These are phyloP conservation scores for Agriopis leucophaearia DNA, from an alignment of 2,888 invertebrate species.

Conservation along the genomic window DNA sequence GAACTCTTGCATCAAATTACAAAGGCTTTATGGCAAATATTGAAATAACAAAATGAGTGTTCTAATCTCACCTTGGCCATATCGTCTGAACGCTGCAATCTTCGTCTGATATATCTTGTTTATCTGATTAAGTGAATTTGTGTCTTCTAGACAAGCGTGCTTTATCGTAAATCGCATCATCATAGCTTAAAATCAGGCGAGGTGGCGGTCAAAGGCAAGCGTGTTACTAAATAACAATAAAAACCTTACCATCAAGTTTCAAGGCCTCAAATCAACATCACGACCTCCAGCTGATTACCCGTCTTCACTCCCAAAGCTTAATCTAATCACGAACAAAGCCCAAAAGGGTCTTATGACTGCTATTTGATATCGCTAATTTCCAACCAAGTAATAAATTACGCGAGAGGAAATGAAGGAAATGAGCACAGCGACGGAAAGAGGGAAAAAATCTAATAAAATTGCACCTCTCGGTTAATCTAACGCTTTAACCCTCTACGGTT, in stretches of 20 bases:
- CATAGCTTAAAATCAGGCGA: not conserved
- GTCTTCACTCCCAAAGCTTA: conserved; percentile 49
- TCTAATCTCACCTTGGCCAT: no score
- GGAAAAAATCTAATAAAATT: conserved; percentile 84
- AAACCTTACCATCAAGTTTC: not conserved
- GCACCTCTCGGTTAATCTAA: conserved; percentile 80
- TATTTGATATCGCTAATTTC: conserved; percentile 80
- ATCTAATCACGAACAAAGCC: conserved; percentile 66
- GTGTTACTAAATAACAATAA: not conserved
- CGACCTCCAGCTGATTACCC: conserved; percentile 22
- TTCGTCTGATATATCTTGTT: no score
- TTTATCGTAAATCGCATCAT: no score
- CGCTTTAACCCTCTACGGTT: conserved; percentile 75
- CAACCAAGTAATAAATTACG: conserved; percentile 78
- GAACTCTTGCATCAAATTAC: no score
- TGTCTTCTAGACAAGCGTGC: no score
- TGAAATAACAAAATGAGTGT: no score
- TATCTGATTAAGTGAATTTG: no score
- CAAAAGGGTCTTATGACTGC: conserved; percentile 66
- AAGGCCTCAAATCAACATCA: conserved; percentile 9
- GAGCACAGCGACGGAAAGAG: conserved; percentile 77
- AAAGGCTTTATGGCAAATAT: no score
- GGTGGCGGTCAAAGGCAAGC: not conserved
- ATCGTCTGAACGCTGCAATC: no score
- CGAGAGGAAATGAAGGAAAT: conserved; percentile 82